phyloP scores from a whole-genome alignment of 2,888 invertebrate genomes.

The Lochmaea capreae region DNA sequence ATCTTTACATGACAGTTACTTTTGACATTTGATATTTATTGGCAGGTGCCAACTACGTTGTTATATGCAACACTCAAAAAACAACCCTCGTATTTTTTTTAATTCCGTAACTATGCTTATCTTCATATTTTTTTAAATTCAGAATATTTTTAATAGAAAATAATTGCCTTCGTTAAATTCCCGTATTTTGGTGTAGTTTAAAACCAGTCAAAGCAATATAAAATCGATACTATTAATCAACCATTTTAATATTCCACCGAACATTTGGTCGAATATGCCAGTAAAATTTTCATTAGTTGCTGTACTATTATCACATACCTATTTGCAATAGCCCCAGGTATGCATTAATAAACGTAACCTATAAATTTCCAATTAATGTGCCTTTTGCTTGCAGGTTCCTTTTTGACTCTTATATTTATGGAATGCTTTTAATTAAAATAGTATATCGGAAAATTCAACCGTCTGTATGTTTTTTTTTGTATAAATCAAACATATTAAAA shows the following conservation, averaged over 20 bases:
- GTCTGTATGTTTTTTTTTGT: not conserved
- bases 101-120: too few relatives aligned
- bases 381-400: not conserved
- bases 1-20: too few relatives aligned
- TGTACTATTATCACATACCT: constrained; percentile 6
- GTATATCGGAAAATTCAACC: not conserved
- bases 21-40: too few relatives aligned
- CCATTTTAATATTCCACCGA: constrained; percentile 1
- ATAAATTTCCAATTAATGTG: constrained; percentile 15
- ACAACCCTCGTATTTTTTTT: too few relatives aligned
- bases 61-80: too few relatives aligned
- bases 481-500: not conserved
- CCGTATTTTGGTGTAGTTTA: not conserved
- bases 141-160: not conserved
- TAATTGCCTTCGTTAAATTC: not conserved
- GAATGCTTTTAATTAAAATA: not conserved
- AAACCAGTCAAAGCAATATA: not conserved
- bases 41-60: too few relatives aligned
- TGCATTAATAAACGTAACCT: not conserved
- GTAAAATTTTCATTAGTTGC: constrained; percentile 14
- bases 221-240: constrained; percentile 13
- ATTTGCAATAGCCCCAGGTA: constrained; percentile 5
- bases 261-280: not conserved
- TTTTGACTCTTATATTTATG: not conserved
- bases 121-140: too few relatives aligned